A percentile compares a stretch with the other conserved stretches of the same genome.
phyloP scores from a whole-genome alignment of 2,113 vertebrate genomes.

The Cariama cristata region DNA sequence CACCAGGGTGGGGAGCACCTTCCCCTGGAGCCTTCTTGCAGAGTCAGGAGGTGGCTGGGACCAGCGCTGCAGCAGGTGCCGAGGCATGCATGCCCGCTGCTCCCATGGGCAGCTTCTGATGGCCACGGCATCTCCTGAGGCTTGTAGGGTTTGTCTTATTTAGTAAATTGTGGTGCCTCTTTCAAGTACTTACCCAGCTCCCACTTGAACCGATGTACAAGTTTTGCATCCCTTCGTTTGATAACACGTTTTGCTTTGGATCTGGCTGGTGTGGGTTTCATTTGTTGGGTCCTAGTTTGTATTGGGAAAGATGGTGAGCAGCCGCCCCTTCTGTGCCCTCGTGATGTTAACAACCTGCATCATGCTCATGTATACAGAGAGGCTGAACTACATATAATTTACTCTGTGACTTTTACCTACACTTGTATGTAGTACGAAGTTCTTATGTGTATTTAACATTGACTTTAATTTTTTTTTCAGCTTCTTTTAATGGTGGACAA shows the following conservation, averaged over 20 bases:
- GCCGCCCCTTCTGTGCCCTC: accelerated
- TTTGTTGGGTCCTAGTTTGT: neutral
- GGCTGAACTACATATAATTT: neutral
- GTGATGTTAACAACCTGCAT: neutral
- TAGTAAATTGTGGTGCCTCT: neutral
- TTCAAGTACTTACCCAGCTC: neutral
- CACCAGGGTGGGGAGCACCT: neutral
- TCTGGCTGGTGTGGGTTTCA: accelerated
- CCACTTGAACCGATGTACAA: neutral
- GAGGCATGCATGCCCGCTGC: neutral
- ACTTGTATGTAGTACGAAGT: neutral
- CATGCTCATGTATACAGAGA: neutral
- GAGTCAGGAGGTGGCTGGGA: neutral
- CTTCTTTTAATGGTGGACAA: neutral
- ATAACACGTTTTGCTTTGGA: neutral
- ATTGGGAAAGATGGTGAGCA: neutral
- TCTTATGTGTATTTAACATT: neutral
- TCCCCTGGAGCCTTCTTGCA: neutral
- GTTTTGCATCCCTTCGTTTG: neutral
- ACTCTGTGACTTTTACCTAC: neutral
- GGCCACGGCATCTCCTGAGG: neutral
- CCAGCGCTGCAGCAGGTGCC: neutral
- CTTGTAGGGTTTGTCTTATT: neutral
- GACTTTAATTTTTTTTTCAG: neutral
- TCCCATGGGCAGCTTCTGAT: neutral